A percentile compares a stretch with the other conserved stretches of the same genome.
These are phyloP conservation scores for Chionomys nivalis DNA, from an alignment of 2,113 vertebrate species.

Conservation along the genomic window DNA sequence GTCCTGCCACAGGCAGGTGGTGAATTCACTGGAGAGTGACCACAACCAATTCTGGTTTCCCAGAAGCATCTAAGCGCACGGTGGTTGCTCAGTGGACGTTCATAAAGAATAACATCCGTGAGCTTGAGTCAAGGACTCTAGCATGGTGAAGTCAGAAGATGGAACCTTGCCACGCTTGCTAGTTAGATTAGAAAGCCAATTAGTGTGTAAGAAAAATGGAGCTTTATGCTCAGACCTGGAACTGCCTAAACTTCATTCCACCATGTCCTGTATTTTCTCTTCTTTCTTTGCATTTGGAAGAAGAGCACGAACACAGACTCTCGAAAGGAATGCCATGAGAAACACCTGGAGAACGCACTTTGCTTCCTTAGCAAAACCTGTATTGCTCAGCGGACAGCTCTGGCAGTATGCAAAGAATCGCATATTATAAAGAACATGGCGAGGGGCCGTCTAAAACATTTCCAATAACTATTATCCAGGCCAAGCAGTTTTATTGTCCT, in stretches of 20 bases:
- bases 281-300: background rate
- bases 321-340: conserved; percentile 46
- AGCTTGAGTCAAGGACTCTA: background rate
- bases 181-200: conserved; percentile 43
- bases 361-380: conserved; percentile 18
- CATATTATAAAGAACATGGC: background rate
- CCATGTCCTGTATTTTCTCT: conserved; percentile 45
- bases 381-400: background rate
- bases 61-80: conserved; percentile 6
- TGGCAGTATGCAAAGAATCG: background rate
- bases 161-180: background rate
- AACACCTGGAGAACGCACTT: background rate
- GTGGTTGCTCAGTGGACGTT: conserved; percentile 30
- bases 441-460: background rate
- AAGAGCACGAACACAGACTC: conserved; percentile 43
- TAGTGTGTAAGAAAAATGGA: conserved; percentile 48
- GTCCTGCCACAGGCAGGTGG: background rate
- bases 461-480: conserved; percentile 8
- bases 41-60: background rate
- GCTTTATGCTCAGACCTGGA: conserved; percentile 51
- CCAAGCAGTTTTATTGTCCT: background rate
- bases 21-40: conserved; percentile 33
- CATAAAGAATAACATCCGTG: conserved; percentile 63
- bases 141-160: background rate
- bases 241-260: conserved; percentile 55